Conservation (phyloP, 1,140 invertebrate species). For the Rhopalosiphum maidis region DNA sequence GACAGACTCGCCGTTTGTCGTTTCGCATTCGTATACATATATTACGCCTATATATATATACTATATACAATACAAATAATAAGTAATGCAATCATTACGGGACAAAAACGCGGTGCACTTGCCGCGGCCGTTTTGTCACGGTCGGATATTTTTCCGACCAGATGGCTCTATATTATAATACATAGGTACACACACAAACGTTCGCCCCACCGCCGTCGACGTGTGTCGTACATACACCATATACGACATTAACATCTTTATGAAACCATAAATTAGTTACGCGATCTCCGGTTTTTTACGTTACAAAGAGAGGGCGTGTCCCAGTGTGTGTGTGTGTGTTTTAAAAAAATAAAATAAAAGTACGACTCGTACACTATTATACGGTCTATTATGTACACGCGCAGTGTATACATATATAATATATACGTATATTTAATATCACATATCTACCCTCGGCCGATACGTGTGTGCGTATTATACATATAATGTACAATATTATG, state of each 20-base stretch:
- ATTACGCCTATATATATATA: too few relatives aligned
- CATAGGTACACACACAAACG: not conserved
- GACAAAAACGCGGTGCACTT: not conserved
- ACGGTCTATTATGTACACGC: not conserved
- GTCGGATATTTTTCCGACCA: constrained; percentile 22
- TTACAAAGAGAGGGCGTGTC: constrained; percentile 44
- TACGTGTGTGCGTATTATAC: not conserved
- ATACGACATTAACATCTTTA: constrained; percentile 45
- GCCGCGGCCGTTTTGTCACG: constrained; percentile 18
- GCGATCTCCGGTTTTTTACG: constrained; percentile 36
- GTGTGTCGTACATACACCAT: not conserved
- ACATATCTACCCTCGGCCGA: not conserved
- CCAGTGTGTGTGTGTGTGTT: not conserved
- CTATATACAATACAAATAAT: not conserved
- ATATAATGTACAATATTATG: not conserved
- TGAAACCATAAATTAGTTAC: constrained; percentile 57
- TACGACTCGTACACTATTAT: not conserved
- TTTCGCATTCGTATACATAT: not conserved
- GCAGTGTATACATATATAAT: too few relatives aligned
- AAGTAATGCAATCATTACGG: not conserved
- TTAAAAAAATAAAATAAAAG: constrained; percentile 5
- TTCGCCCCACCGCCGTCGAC: not conserved
- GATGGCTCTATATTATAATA: not conserved
- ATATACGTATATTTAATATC: not conserved
- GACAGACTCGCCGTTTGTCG: not conserved